These are phyloP conservation scores for Lingula anatina DNA, from an alignment of 2,888 invertebrate species.

Conservation along the genomic window DNA sequence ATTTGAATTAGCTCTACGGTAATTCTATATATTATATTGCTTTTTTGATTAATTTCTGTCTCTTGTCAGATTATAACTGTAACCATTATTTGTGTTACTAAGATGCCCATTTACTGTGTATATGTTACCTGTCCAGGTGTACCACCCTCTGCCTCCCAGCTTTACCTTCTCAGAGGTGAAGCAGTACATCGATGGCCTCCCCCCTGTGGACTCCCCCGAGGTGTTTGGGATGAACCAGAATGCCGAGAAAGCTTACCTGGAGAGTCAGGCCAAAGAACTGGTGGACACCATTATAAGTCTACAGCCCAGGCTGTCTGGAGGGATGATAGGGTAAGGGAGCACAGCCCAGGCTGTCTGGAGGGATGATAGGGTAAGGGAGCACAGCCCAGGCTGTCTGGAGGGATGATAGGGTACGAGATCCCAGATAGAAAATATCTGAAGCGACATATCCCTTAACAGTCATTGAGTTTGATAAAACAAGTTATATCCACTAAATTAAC, in stretches of 20 bases:
- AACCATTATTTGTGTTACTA: too few relatives aligned
- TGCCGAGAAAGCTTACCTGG: conserved; percentile 46
- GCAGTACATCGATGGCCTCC: conserved; percentile 35
- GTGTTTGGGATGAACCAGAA: conserved; percentile 51
- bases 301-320: conserved; percentile 38
- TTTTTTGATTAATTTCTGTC: too few relatives aligned
- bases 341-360: too few relatives aligned
- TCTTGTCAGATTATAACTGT: too few relatives aligned
- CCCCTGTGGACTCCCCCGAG: conserved; percentile 41
- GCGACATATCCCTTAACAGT: neutral
- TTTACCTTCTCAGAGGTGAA: conserved; percentile 26
- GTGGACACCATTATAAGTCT: conserved; percentile 42
- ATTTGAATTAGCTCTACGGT: too few relatives aligned
- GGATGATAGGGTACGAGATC: too few relatives aligned
- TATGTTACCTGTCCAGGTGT: too few relatives aligned
- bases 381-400: too few relatives aligned
- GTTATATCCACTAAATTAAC: too few relatives aligned
- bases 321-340: conserved; percentile 38
- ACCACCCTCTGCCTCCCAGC: conserved; percentile 30
- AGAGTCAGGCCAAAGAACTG: conserved; percentile 36
- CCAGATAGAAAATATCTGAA: neutral
- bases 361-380: too few relatives aligned
- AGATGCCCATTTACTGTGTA: too few relatives aligned
- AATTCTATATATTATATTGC: too few relatives aligned
- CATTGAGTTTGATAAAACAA: neutral